Percentiles rank a stretch among this genome's conserved stretches.
These are phyloP conservation scores for Limnephilus rhombicus DNA, from an alignment of 2,888 invertebrate genomes.

Conservation along the genomic window DNA sequence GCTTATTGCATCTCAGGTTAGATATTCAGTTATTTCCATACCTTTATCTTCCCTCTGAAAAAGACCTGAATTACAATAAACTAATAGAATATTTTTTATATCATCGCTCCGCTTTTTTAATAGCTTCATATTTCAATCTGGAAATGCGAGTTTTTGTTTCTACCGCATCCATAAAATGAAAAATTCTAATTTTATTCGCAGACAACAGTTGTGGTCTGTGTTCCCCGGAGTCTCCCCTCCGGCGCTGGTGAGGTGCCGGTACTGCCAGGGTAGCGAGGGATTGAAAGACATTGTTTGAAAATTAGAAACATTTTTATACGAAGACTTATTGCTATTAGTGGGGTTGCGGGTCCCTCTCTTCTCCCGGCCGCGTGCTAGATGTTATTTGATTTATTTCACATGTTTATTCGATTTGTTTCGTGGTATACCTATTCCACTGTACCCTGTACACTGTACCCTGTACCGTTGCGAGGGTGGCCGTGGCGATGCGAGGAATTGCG, in stretches of 20 bases:
- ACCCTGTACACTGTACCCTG: neutral
- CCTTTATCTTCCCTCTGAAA: neutral
- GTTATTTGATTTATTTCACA: conserved; percentile 51
- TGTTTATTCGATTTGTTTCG: conserved; percentile 50
- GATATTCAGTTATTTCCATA: neutral
- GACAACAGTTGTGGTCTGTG: neutral
- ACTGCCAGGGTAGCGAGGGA: conserved; percentile 45
- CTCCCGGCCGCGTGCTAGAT: conserved; percentile 33
- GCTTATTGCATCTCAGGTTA: neutral
- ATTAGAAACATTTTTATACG: conserved; percentile 65
- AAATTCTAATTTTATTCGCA: conserved; percentile 11
- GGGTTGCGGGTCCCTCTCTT: neutral
- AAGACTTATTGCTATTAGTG: conserved; percentile 61
- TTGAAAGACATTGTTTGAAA: conserved; percentile 65
- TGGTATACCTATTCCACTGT: neutral
- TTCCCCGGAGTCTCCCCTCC: neutral
- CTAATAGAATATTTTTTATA: conserved; percentile 4
- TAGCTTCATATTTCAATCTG: conserved; percentile 4
- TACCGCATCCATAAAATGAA: neutral
- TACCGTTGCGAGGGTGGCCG: neutral
- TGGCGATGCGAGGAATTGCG: neutral
- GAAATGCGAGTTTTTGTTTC: neutral
- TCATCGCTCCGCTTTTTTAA: neutral
- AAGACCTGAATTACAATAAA: neutral
- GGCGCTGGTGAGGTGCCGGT: neutral